Conservation (phyloP, 2,888 invertebrate genomes). For the Melinaea marsaeus region DNA sequence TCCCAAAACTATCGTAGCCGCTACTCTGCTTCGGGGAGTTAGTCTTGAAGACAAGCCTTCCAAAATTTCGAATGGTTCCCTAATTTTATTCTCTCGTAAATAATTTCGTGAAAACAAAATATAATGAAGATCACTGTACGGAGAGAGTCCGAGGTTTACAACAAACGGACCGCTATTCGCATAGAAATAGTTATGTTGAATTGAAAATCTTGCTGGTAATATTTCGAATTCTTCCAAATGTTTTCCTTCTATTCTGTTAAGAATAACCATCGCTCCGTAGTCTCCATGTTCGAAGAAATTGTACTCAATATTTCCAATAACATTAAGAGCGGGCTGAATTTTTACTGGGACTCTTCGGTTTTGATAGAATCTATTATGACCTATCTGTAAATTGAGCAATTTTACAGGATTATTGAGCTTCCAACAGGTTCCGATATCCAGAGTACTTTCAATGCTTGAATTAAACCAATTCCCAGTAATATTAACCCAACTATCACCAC, state of each 20-base stretch:
- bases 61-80: slow-evolving; percentile 87
- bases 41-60: slow-evolving; percentile 83
- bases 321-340: slow-evolving; percentile 89
- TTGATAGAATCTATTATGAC: slow-evolving; percentile 89
- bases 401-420: slow-evolving; percentile 70
- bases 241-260: slow-evolving; percentile 82
- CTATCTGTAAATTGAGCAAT: slow-evolving; percentile 84
- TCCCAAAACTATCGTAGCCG: slow-evolving; percentile 94
- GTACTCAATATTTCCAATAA: slow-evolving; percentile 87
- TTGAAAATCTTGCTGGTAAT: slow-evolving; percentile 82
- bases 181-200: slow-evolving; percentile 93
- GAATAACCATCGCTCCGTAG: slow-evolving; percentile 90
- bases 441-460: slow-evolving; percentile 85
- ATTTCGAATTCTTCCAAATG: slow-evolving; percentile 88
- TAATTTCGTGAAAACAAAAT: slow-evolving; percentile 92
- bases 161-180: slow-evolving; percentile 93
- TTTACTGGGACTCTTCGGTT: slow-evolving; percentile 86
- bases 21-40: slow-evolving; percentile 93
- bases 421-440: slow-evolving; percentile 93
- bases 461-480: slow-evolving; percentile 95
- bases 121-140: slow-evolving; percentile 89
- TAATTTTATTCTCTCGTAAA: slow-evolving; percentile 89
- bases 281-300: slow-evolving; percentile 91
- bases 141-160: slow-evolving; percentile 90
- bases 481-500: slow-evolving; percentile 90